These are phyloP conservation scores for Blera fallax DNA, from an alignment of 2,888 invertebrate genomes.

Conservation along the genomic window DNA sequence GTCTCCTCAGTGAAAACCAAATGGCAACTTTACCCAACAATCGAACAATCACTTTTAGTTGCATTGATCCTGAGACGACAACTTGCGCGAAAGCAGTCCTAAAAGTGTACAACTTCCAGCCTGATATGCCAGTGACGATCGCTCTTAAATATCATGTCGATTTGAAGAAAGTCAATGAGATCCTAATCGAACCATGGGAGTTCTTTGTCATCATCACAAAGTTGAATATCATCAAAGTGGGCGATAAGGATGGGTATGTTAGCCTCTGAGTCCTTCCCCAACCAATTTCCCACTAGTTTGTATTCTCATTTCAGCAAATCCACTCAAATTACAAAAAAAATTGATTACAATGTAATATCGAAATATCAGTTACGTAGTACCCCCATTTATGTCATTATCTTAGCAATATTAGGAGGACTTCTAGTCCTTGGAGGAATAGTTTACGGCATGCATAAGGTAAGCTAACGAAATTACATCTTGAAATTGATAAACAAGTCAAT, in stretches of 20 bases:
- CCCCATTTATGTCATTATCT: slow-evolving; percentile 82
- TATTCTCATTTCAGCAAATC: slow-evolving; percentile 72
- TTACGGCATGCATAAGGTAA: slow-evolving; percentile 80
- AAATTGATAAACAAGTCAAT: neutral
- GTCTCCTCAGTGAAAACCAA: slow-evolving; percentile 78
- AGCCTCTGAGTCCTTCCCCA: neutral
- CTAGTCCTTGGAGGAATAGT: slow-evolving; percentile 80
- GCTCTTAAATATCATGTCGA: slow-evolving; percentile 79
- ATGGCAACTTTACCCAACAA: slow-evolving; percentile 79
- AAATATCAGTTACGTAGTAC: slow-evolving; percentile 78
- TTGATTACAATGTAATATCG: slow-evolving; percentile 81
- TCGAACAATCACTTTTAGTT: slow-evolving; percentile 81
- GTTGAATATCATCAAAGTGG: slow-evolving; percentile 77
- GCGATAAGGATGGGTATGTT: slow-evolving; percentile 75
- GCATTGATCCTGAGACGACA: slow-evolving; percentile 78
- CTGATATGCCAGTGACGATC: slow-evolving; percentile 77
- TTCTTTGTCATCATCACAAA: slow-evolving; percentile 80
- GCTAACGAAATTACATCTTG: neutral
- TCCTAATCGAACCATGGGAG: slow-evolving; percentile 81
- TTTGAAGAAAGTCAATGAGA: slow-evolving; percentile 79
- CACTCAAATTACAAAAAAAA: slow-evolving; percentile 76
- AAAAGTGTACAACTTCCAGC: slow-evolving; percentile 78
- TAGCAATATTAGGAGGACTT: slow-evolving; percentile 82
- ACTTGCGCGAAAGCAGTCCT: slow-evolving; percentile 79
- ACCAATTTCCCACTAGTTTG: neutral